Evolutionary conservation across 1,140 invertebrate species (phyloP), one percentile per base, ranked within the genome.

Genomic region (Macrobrachium nipponense): DNA sequence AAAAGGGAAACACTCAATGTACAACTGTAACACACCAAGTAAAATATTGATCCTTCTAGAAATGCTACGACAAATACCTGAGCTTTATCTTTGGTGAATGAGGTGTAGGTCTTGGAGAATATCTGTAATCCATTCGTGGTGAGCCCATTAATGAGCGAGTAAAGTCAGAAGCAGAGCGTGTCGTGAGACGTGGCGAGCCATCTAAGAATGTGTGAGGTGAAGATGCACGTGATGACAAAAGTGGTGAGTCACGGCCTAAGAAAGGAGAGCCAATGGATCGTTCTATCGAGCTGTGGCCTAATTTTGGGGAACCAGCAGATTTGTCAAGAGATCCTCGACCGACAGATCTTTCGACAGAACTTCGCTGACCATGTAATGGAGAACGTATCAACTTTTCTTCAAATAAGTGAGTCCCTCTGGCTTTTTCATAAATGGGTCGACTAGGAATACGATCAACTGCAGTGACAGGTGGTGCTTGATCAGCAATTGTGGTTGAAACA

Each of bases 1-100:
- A 70, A 70, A 36, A 43, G 68, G 20, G 36, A 11, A 36, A 23
- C 15, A 70, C 15, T 23, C 12, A 43, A 70, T 70, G 36, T 70
- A 27, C 68, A 70, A 70, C 23, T 70, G 36, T 43, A 70, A 43
- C 23, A 27, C n/a, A 23, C 11, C 23, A 27, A 14, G 20, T 27
- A 70, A n/a, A 17, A 70, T n/a, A 70, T 70, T 70, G 23, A 15
- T 43, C 23, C 20, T 70, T 27, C 68, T 23, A 0, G 6, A 17
- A 79, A 17, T 0, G 17, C n/a, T 61, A 20, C 8, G 18, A 60
- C 62, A 60, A 59, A 36, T 84, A 89, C 88, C 88, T 89, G 62
- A 89, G 80, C 66, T 89, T 89, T 23, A 89, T 89, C 73, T 89
- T 89, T 8, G 88, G 88, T 64, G 88, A 89, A 68, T 89, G 88